Evolutionary conservation across 2,888 invertebrate species (phyloP).

Genomic region (Blastobasis adustella): DNA sequence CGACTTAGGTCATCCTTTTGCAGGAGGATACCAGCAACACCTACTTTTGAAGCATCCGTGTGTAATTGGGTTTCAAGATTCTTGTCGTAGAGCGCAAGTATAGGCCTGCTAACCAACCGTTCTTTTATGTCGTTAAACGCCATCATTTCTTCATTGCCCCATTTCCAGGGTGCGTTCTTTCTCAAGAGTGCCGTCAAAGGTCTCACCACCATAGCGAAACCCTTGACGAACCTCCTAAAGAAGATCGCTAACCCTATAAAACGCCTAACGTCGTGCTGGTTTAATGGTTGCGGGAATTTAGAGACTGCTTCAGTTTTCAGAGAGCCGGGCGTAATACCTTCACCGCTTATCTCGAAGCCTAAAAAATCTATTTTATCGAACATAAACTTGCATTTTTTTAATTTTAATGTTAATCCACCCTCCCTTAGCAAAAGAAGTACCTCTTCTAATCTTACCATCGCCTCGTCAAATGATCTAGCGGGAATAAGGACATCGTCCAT

Average conservation of each 20-base stretch:
- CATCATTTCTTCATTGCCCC: conserved; percentile 6
- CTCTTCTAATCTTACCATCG: conserved; percentile 3
- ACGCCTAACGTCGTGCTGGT: conserved; percentile 1
- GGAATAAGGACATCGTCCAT: conserved; percentile 11
- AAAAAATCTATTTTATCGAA: conserved; percentile 2
- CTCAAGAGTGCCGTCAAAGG: neutral
- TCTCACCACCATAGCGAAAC: no score
- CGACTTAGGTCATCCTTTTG: conserved; percentile 18
- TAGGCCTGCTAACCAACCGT: conserved; percentile 12
- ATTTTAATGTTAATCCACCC: conserved; percentile 9
- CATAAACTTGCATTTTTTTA: conserved; percentile 1
- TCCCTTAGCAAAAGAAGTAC: neutral
- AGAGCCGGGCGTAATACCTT: conserved; percentile 3
- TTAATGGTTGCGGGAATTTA: conserved; percentile 2
- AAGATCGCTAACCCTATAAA: conserved; percentile 3
- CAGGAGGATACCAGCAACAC: conserved; percentile 24
- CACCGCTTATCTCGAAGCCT: conserved; percentile 1
- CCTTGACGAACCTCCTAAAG: no score
- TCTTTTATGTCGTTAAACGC: conserved; percentile 17
- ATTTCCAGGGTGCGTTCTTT: neutral
- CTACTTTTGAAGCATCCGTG: conserved; percentile 26
- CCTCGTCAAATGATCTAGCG: conserved; percentile 2
- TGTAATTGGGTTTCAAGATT: conserved; percentile 21
- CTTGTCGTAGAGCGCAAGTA: conserved; percentile 21
- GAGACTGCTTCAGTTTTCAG: conserved; percentile 3